A percentile compares a stretch with the other conserved stretches of the same genome.
These are phyloP conservation scores for Megastigmus dorsalis DNA, from an alignment of 2,888 invertebrate species.

Conservation along the genomic window DNA sequence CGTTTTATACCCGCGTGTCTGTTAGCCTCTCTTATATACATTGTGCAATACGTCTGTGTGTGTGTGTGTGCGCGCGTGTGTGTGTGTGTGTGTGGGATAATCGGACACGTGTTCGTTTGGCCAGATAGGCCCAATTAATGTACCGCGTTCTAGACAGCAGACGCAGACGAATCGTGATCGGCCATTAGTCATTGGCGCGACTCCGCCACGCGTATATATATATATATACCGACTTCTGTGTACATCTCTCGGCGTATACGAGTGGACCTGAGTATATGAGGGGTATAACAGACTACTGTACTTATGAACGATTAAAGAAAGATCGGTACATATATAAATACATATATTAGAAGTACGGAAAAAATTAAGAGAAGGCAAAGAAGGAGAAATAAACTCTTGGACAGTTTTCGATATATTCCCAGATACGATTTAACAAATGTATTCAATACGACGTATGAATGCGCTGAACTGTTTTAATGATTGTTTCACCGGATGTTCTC, in stretches of 20 bases:
- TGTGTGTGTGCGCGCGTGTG: too few species aligned
- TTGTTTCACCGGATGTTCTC: too few species aligned
- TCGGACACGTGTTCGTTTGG: slow-evolving; percentile 69
- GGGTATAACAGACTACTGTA: slow-evolving; percentile 15
- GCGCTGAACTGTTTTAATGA: neutral
- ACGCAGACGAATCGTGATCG: slow-evolving; percentile 22
- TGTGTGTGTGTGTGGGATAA: slow-evolving; percentile 55
- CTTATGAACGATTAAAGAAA: neutral
- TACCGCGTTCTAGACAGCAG: slow-evolving; percentile 47
- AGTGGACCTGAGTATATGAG: slow-evolving; percentile 6
- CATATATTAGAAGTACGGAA: too few species aligned
- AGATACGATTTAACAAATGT: neutral
- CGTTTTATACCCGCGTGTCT: too few species aligned
- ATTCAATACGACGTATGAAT: neutral
- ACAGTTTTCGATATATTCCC: neutral
- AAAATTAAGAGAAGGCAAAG: neutral
- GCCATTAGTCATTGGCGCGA: slow-evolving; percentile 36
- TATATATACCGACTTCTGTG: neutral
- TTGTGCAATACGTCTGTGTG: too few species aligned
- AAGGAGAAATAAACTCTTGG: neutral
- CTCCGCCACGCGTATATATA: too few species aligned
- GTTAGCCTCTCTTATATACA: too few species aligned
- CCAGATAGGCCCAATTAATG: slow-evolving; percentile 70
- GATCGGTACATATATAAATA: too few species aligned
- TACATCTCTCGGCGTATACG: neutral